Evolutionary conservation across 2,888 invertebrate species (phyloP), one percentile per base, ranked within the genome.

Genomic region (Drosophila monieri): DNA sequence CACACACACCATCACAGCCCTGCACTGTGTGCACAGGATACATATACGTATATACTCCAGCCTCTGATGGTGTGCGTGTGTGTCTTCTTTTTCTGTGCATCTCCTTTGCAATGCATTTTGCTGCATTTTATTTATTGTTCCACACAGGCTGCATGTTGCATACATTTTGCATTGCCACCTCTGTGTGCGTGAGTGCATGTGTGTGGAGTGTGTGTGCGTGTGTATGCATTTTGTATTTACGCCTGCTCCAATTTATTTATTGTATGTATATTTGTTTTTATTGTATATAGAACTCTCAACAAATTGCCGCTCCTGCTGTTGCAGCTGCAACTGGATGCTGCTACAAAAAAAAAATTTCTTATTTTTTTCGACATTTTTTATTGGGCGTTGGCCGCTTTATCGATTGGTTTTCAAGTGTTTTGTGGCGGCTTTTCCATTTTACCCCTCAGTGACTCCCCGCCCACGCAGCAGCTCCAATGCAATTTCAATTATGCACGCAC

Each of bases 101-200:
- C 64, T 80, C 60, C 75, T 71, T 76, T 74, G 74, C 76, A 70
- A 53, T 78, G 81, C 81, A 81, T 73, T 72, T 79, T 79, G 78
- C 78, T 81, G 84, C 79, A 83, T 80, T 85, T 83, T 84, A 85
- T 80, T 85, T 84, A 83, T 83, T 85, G 85, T 85, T 77, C 75
- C 77, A 64, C 76, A 74, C 72, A 66, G 74, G 74, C 77, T 84
- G 76, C 74, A 78, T 77, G 81, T 71, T 76, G 47, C 65, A 77
- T 75, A 52, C 72, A 76, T 56, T 67, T 74, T 76, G 66, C 73
- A 59, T 69, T 64, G 74, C 65, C 79, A 81, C 67, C 76, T 67
- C 64, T 48, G n/a, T 48, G 43, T 57, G 41, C 48, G 37, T 27
- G 35, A 52, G 49, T 60, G 60, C 53, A 41, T 32, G 43, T 67